Conservation (phyloP, 1,140 invertebrate species). For the Drosophila baimaii region DNA sequence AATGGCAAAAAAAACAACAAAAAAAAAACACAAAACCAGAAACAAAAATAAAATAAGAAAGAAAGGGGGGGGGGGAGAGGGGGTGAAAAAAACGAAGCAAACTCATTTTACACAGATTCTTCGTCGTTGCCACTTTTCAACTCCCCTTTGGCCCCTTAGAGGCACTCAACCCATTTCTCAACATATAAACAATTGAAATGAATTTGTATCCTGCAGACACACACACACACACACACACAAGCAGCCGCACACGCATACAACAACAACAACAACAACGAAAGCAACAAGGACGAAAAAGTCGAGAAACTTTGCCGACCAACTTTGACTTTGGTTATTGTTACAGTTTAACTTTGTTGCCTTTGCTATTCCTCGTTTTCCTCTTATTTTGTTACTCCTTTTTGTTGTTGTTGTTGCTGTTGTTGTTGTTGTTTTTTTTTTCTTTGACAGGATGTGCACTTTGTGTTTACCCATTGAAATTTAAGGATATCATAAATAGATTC, state of each 20-base stretch:
- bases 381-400: conserved; percentile 26
- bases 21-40: conserved; percentile 2
- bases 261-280: conserved; percentile 26
- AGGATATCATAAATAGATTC: conserved; percentile 8
- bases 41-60: conserved; percentile 20
- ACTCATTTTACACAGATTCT: conserved; percentile 57
- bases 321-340: conserved; percentile 83
- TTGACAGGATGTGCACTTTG: conserved; percentile 35
- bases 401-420: conserved; percentile 8
- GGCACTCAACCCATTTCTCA: conserved; percentile 31
- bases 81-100: conserved; percentile 12
- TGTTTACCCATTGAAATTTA: conserved; percentile 23
- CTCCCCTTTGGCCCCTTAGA: conserved; percentile 3
- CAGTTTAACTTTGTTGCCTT: conserved; percentile 78
- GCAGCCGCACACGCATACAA: conserved; percentile 23
- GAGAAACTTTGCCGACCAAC: conserved; percentile 80
- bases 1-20: conserved; percentile 15
- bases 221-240: conserved; percentile 27
- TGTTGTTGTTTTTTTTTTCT: conserved; percentile 2
- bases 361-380: conserved; percentile 46
- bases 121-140: conserved; percentile 28
- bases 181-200: conserved; percentile 75
- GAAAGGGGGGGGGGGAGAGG: too few relatives aligned
- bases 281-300: conserved; percentile 44
- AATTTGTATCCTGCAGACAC: conserved; percentile 76